Base-by-base conservation (phyloP, 2,797 vertebrate genomes). In the Synanceia verrucosa region DNA sequence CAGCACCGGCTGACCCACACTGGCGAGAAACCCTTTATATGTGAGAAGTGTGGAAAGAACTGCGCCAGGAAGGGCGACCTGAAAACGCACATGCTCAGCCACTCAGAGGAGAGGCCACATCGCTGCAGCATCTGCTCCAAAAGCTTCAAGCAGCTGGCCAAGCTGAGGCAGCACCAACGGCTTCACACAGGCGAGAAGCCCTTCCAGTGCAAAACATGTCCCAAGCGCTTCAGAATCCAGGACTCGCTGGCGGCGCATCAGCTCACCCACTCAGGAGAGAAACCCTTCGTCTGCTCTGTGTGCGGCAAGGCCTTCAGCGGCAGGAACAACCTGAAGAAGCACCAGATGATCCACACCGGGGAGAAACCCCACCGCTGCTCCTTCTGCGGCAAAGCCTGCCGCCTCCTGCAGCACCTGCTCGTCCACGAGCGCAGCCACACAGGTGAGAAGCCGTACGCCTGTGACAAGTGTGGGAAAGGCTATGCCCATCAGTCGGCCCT, bases 181-280 rank as follows among this genome's bases (percentile, higher is more conserved):
- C 8, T 76, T 6, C 79, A 85, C 79, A 82, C 82, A 0, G 79
- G 75, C 0, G 79, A 82, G 57, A 82, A 55, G 21, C 76, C 79
- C 0, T 71, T 65, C 46, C 43, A 12, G 21, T 85, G 83, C 51
- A 26, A 9, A 44, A 16, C 65, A 5, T 84, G 82, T 5, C 19
- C 41, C 0, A 81, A 78, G 57, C 26, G 7, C 0, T 84, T 84
- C 2, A 16, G 78, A 4, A 0, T 65, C 6, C 59, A n/a, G n/a
- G 16, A 14, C 4, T 44, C 44, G 0, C 5, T 84, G 58, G 56
- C 2, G 7, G 28, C 26, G 3, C 83, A 85, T 16, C 47, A 36
- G 10, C 51, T 41, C 57, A 76, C 52, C 0, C 77, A 85, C 60
- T 59, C 80, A 0, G 81, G 74, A 13, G 84, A 81, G 50, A 78